These are phyloP conservation scores for Eleutherodactylus coqui DNA, from an alignment of 2,797 vertebrate species.

Conservation along the genomic window DNA sequence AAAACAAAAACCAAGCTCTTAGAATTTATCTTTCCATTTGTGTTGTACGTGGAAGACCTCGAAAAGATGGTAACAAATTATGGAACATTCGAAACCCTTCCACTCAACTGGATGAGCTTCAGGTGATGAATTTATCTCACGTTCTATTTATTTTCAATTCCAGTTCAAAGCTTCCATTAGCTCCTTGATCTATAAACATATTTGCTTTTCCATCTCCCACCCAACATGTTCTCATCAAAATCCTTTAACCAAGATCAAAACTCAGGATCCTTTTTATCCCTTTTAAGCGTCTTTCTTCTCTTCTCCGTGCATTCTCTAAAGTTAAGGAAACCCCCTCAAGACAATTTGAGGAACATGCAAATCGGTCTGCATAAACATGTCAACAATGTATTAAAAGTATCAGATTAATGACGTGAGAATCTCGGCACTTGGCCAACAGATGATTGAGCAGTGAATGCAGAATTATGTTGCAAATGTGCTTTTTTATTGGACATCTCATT, in stretches of 20 bases:
- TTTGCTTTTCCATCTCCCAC: constrained; percentile 33
- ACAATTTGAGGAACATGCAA: neutral
- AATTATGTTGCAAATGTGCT: constrained; percentile 19
- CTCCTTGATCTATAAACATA: constrained; percentile 52
- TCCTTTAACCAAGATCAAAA: constrained; percentile 48
- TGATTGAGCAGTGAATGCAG: constrained; percentile 3
- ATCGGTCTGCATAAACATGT: constrained; percentile 6
- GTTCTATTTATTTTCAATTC: constrained; percentile 45
- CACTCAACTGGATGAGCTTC: constrained; percentile 34
- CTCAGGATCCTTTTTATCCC: constrained; percentile 26
- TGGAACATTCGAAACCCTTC: constrained; percentile 25
- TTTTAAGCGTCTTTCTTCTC: neutral
- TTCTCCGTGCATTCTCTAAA: constrained; percentile 4
- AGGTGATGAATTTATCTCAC: constrained; percentile 50
- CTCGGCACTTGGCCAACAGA: neutral
- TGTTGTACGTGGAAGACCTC: constrained; percentile 11
- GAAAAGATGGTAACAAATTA: constrained; percentile 28
- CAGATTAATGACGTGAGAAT: neutral
- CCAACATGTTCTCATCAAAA: constrained; percentile 43
- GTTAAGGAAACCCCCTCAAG: constrained; percentile 11
- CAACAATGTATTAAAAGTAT: neutral
- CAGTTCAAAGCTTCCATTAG: constrained; percentile 51
- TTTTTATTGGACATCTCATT: constrained; percentile 20
- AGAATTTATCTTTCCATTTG: constrained; percentile 12
- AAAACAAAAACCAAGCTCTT: constrained; percentile 30